Conservation (phyloP, 2,888 invertebrate genomes). For the Dioctria rufipes region DNA sequence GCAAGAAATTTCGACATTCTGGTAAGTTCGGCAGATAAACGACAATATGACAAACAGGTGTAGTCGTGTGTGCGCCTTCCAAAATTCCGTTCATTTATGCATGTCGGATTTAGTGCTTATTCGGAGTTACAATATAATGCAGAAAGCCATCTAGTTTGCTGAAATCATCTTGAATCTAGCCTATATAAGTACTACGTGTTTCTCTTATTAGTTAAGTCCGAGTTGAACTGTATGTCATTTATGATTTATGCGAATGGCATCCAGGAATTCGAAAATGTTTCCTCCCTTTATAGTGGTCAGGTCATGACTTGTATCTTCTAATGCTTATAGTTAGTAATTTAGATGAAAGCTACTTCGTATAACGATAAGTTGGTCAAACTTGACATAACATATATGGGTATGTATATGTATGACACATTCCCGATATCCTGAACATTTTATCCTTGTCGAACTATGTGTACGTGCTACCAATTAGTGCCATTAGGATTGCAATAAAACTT, state of each 20-base stretch:
- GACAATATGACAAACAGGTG: not conserved
- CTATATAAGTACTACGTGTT: not conserved
- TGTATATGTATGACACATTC: conserved; percentile 3
- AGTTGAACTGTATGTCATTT: conserved; percentile 31
- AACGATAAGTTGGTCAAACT: no score
- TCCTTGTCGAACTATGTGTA: conserved; percentile 1
- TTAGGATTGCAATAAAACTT: conserved; percentile 21
- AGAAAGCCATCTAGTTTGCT: conserved; percentile 27
- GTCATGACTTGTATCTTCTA: conserved; percentile 22
- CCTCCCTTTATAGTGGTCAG: not conserved
- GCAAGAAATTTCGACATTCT: conserved; percentile 39
- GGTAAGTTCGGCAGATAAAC: conserved; percentile 16
- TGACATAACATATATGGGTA: no score
- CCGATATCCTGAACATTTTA: not conserved
- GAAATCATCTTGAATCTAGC: not conserved
- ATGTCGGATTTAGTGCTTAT: conserved; percentile 39
- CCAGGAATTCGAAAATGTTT: conserved; percentile 14
- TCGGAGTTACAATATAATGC: conserved; percentile 8
- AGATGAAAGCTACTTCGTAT: not conserved
- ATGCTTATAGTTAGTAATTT: conserved; percentile 8
- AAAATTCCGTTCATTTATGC: conserved; percentile 27
- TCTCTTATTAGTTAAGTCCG: conserved; percentile 21
- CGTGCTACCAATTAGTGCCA: conserved; percentile 24
- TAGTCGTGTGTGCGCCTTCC: not conserved
- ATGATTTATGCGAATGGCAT: conserved; percentile 9